These are phyloP conservation scores for Archocentrus centrarchus DNA, from an alignment of 2,113 vertebrate species.

Conservation along the genomic window DNA sequence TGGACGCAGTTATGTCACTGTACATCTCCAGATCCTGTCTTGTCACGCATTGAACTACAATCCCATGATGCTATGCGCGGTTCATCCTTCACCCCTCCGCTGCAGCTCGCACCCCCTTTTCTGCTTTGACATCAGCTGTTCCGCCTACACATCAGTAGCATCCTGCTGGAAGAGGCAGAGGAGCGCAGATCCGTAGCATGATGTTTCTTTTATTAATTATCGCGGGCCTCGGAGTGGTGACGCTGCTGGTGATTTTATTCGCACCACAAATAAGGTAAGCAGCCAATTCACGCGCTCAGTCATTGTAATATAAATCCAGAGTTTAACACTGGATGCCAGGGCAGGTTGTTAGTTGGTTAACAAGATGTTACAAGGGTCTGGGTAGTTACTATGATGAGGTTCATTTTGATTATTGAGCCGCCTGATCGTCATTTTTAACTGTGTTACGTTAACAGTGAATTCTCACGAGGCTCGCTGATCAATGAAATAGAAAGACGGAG, in stretches of 20 bases:
- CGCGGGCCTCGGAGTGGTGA: constrained; percentile 74
- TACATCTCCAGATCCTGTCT: too few relatives aligned
- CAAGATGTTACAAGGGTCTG: constrained; percentile 26
- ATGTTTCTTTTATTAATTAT: constrained; percentile 75
- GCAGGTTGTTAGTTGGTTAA: constrained; percentile 19
- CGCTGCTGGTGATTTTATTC: constrained; percentile 80
- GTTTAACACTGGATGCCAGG: neutral
- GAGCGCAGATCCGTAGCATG: constrained; percentile 14
- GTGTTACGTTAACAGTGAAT: neutral
- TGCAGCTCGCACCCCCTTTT: neutral
- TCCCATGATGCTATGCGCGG: constrained; percentile 70
- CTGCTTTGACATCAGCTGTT: constrained; percentile 73
- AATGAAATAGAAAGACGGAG: constrained; percentile 37
- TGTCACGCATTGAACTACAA: constrained; percentile 67
- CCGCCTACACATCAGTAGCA: constrained; percentile 40
- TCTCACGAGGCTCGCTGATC: constrained; percentile 14
- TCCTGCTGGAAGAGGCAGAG: constrained; percentile 28
- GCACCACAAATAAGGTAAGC: constrained; percentile 87
- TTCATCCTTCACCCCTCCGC: neutral
- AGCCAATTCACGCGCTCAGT: fast-evolving
- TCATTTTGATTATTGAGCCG: neutral
- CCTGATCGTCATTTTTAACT: neutral
- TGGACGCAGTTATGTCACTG: too few relatives aligned
- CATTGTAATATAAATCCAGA: neutral
- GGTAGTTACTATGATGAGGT: neutral